Evolutionary conservation across 2,888 invertebrate species (phyloP).

Genomic region (Poecilobothrus nobilitatus): DNA sequence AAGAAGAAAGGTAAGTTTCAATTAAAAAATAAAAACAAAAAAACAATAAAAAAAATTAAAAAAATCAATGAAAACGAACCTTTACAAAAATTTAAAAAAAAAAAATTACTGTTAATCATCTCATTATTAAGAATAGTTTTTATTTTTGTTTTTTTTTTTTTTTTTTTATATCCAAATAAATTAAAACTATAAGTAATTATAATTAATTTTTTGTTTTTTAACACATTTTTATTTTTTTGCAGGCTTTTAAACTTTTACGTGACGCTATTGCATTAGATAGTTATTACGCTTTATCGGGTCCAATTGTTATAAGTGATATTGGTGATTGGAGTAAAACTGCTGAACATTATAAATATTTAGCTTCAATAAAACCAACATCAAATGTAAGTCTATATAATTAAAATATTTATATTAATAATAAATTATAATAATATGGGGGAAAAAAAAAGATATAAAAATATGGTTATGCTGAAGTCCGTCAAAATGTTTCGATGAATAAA

Average conservation of each 20-base stretch:
- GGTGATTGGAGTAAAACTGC: slow-evolving; percentile 26
- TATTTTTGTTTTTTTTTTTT: no score
- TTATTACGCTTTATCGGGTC: slow-evolving; percentile 13
- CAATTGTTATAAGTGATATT: slow-evolving; percentile 30
- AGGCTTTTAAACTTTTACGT: slow-evolving; percentile 16
- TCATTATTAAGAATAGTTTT: no score
- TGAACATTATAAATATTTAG: slow-evolving; percentile 34
- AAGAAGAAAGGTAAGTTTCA: background rate
- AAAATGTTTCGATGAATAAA: no score
- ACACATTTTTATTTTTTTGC: background rate
- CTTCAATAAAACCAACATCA: slow-evolving; percentile 28
- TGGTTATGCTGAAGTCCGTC: no score
- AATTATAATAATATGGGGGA: no score
- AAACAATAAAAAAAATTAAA: no score
- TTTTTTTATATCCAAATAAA: no score
- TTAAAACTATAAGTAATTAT: no score
- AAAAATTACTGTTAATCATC: background rate
- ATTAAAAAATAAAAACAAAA: background rate
- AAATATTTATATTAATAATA: no score
- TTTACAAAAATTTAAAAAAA: background rate
- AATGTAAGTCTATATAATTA: slow-evolving; percentile 28
- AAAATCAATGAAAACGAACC: background rate
- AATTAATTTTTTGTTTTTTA: no score
- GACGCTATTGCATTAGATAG: background rate
- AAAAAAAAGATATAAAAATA: no score